Evolutionary conservation across 2,113 vertebrate genomes (phyloP), one percentile per base, ranked within the genome.

Genomic region (Heloderma charlesbogerti): DNA sequence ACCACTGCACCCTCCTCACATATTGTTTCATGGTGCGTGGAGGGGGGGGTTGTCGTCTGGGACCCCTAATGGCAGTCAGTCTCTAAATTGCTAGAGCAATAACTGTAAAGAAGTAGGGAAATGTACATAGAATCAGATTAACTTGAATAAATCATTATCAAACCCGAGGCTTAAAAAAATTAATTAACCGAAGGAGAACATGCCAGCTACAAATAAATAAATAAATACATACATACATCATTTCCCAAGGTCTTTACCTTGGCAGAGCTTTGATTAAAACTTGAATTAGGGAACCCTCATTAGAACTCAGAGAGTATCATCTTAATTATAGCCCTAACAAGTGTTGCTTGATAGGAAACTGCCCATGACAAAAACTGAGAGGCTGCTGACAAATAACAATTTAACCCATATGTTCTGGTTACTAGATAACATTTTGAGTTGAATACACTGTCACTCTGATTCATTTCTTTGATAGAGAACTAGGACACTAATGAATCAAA

Each of bases 351-450:
- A 94, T 95, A 89, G 40, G 74, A 95, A 92, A 90, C 78, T 86
- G 92, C 88, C 48, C 8, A 31, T 94, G 94, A 96, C 94, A 94
- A 96, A 94, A 87, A 96, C 95, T 94, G 93, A 96, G 3, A 94
- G 96, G 96, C 95, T 88, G 60, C n/a, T 95, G 96, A 96, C 96
- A 95, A 97, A 96, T 95, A 93, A 92, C 89, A 96, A 96, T 75
- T 95, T 96, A 94, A 96, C 94, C 94, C 94, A 63, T 92, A 94
- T 95, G 96, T 95, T 97, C 95, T 96, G 88, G 94, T 87, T 90
- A 86, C 74, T 92, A 88, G 94, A n/a, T 60, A 54, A 91, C 84
- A 93, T 96, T 95, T 96, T 93, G 89, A 94, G 57, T 78, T 94
- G 95, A 94, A 94, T 91, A 92, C 93, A 48, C 92, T 95, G 89